A percentile compares a stretch with the other conserved stretches of the same genome.
Conservation (phyloP, 2,888 invertebrate genomes). For the Ernsta delagoae region DNA sequence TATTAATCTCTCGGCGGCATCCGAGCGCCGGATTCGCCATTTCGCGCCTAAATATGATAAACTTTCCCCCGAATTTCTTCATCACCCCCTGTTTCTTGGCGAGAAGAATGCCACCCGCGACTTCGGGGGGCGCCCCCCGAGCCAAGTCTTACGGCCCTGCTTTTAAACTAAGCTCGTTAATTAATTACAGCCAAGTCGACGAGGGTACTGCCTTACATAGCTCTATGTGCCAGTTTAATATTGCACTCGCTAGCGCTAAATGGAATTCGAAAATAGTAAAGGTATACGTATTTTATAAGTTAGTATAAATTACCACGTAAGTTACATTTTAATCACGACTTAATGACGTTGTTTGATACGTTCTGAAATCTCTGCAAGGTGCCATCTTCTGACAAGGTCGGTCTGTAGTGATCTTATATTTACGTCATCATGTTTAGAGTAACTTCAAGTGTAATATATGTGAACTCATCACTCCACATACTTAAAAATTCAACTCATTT, state of each 20-base stretch:
- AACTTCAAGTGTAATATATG: no score
- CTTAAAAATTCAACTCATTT: no score
- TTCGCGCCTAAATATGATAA: slow-evolving; percentile 85
- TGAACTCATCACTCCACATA: no score
- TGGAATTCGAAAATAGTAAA: slow-evolving; percentile 56
- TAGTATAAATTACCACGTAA: slow-evolving; percentile 25
- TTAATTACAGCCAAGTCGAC: slow-evolving; percentile 85
- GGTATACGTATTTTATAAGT: slow-evolving; percentile 58
- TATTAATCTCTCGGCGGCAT: slow-evolving; percentile 81
- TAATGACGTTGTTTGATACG: no score
- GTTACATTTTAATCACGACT: not conserved
- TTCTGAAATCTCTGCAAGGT: no score
- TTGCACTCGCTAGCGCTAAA: slow-evolving; percentile 57
- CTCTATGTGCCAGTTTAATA: slow-evolving; percentile 80
- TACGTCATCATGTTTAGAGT: no score
- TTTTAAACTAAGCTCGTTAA: slow-evolving; percentile 86
- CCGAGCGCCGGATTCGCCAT: slow-evolving; percentile 82
- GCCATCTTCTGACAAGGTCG: no score
- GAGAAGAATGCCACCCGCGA: slow-evolving; percentile 57
- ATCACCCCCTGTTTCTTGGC: slow-evolving; percentile 65
- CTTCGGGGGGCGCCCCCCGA: slow-evolving; percentile 59
- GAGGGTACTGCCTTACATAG: slow-evolving; percentile 76
- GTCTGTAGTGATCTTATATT: no score
- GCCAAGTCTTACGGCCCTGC: slow-evolving; percentile 83
- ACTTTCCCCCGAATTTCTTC: slow-evolving; percentile 84